Percentiles rank a stretch among this genome's conserved stretches.
These are phyloP conservation scores for Lycopodina hypogea DNA, from an alignment of 37 sponge, comb jelly and placozoan species.

Conservation along the genomic window DNA sequence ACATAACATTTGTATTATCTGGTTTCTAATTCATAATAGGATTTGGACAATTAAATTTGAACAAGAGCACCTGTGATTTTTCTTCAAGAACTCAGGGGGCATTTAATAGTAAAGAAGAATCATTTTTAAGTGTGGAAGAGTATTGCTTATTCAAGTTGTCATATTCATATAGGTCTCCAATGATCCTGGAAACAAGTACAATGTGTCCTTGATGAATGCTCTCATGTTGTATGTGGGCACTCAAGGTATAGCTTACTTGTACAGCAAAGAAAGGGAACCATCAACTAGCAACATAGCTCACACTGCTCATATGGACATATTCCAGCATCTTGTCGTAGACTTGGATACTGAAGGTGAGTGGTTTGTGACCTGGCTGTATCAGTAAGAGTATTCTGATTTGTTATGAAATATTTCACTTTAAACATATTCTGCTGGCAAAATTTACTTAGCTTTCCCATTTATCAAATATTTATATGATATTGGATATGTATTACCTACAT, in stretches of 20 bases:
- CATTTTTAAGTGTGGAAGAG: background rate
- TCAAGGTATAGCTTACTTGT: slow-evolving; percentile 84
- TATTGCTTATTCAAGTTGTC: background rate
- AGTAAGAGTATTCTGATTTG: background rate
- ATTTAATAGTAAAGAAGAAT: slow-evolving; percentile 33
- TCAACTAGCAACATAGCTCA: slow-evolving; percentile 85
- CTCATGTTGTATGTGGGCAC: slow-evolving; percentile 93
- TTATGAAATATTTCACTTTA: too few species aligned
- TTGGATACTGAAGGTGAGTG: slow-evolving; percentile 93
- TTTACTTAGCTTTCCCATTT: background rate
- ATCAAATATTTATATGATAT: too few species aligned
- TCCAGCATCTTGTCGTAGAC: slow-evolving; percentile 89
- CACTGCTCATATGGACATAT: slow-evolving; percentile 96
- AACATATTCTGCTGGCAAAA: too few species aligned
- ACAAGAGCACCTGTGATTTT: slow-evolving; percentile 89
- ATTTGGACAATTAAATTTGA: slow-evolving; percentile 85
- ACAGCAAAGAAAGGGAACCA: slow-evolving; percentile 69
- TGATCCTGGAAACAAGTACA: slow-evolving; percentile 89
- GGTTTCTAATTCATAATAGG: too few species aligned
- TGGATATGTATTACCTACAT: too few species aligned
- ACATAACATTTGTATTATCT: too few species aligned
- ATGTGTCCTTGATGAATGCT: slow-evolving; percentile 91
- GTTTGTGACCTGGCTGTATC: background rate
- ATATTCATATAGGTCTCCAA: slow-evolving; percentile 50
- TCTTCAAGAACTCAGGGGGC: slow-evolving; percentile 78